These are phyloP conservation scores for Mergus octosetaceus DNA, from an alignment of 2,797 vertebrate genomes.

Conservation along the genomic window DNA sequence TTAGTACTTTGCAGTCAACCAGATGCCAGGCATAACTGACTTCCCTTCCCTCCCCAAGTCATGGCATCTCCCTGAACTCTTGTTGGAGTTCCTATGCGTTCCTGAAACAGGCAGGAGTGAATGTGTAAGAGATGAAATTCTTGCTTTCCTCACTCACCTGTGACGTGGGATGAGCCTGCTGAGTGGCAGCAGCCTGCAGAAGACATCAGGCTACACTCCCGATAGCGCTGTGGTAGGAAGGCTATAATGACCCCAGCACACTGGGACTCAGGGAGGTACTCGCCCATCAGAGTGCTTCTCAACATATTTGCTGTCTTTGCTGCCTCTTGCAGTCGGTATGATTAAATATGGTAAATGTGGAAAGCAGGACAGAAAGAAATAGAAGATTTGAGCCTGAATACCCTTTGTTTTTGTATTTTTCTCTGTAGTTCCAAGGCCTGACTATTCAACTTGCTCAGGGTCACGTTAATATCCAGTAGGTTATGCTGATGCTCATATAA, in stretches of 20 bases:
- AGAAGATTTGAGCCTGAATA: not conserved
- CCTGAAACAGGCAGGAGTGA: not conserved
- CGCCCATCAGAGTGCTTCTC: not conserved
- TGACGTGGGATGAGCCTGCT: not conserved
- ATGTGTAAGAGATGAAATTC: not conserved
- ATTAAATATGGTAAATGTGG: not conserved
- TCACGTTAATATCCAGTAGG: conserved; percentile 20
- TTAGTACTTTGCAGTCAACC: not conserved
- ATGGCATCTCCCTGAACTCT: not conserved
- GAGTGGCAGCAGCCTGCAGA: rapidly evolving
- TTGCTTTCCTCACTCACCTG: not conserved
- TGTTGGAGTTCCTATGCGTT: not conserved
- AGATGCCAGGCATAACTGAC: not conserved
- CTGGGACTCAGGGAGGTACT: not conserved
- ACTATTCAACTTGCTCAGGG: not conserved
- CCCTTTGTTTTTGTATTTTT: not conserved
- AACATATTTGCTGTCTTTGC: not conserved
- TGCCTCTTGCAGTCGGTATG: not conserved
- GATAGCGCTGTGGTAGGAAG: rapidly evolving
- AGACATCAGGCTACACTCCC: not conserved
- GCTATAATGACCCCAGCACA: not conserved
- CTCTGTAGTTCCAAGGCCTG: not conserved
- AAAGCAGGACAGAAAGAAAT: not conserved
- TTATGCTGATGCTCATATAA: conserved; percentile 34
- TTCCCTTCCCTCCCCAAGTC: not conserved